Conservation (phyloP, 2,888 invertebrate genomes). For the Gymnoscelis rufifasciata region DNA sequence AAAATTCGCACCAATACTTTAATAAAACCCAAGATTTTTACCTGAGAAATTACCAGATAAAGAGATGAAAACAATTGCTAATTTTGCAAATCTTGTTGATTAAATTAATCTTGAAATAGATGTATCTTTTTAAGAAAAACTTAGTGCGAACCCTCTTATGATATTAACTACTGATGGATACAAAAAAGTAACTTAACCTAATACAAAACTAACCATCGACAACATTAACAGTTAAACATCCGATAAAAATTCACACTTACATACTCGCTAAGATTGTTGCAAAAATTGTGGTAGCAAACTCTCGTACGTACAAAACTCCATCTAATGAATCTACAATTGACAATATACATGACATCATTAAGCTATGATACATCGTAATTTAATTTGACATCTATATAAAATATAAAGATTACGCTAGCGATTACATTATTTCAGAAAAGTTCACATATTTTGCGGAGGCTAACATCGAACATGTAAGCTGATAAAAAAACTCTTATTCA, state of each 20-base stretch:
- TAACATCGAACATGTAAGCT: slow-evolving; percentile 10
- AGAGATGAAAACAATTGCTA: too few relatives aligned
- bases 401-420: slow-evolving; percentile 52
- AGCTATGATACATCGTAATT: slow-evolving; percentile 69
- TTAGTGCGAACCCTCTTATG: slow-evolving; percentile 4
- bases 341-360: slow-evolving; percentile 71
- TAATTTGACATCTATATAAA: slow-evolving; percentile 75
- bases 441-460: slow-evolving; percentile 19
- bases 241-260: slow-evolving; percentile 60
- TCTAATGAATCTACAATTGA: slow-evolving; percentile 71
- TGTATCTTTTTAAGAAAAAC: too few relatives aligned
- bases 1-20: slow-evolving; percentile 5
- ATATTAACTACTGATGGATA: slow-evolving; percentile 17
- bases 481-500: slow-evolving; percentile 1
- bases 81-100: too few relatives aligned
- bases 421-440: slow-evolving; percentile 22
- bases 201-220: slow-evolving; percentile 46
- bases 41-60: too few relatives aligned
- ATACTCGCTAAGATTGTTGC: slow-evolving; percentile 57
- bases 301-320: slow-evolving; percentile 58
- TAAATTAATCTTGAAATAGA: too few relatives aligned
- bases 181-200: slow-evolving; percentile 40
- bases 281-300: slow-evolving; percentile 72
- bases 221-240: slow-evolving; percentile 55
- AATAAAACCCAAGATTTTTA: too few relatives aligned